Conservation (phyloP, 2,888 invertebrate genomes). For the Chrysodeixis includens region DNA sequence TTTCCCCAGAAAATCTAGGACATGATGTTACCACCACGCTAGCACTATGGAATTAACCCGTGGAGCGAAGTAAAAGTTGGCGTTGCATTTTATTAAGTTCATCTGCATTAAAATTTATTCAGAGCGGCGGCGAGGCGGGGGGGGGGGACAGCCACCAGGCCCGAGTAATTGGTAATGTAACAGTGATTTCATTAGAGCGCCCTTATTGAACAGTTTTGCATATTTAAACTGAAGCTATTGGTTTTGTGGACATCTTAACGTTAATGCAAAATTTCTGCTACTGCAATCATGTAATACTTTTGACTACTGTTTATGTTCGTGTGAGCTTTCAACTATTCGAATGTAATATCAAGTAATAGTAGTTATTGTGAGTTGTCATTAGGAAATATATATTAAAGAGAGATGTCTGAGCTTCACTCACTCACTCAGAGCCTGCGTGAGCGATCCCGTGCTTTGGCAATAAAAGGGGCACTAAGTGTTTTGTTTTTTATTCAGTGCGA, state of each 20-base stretch:
- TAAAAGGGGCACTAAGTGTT: too few species aligned
- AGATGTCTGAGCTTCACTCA: too few species aligned
- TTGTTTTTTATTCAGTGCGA: too few species aligned
- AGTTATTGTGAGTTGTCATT: too few species aligned
- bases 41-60: conserved; percentile 39
- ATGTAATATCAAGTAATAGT: too few species aligned
- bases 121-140: too few species aligned
- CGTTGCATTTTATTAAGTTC: conserved; percentile 56
- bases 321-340: too few species aligned
- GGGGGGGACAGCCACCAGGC: conserved; percentile 37
- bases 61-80: conserved; percentile 23
- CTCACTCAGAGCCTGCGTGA: too few species aligned
- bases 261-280: not conserved
- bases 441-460: too few species aligned
- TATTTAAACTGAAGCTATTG: conserved; percentile 41
- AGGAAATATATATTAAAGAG: too few species aligned
- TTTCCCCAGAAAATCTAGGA: conserved; percentile 20
- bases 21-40: conserved; percentile 23
- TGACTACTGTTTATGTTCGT: too few species aligned
- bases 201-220: conserved; percentile 48
- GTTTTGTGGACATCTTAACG: conserved; percentile 18
- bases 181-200: conserved; percentile 53
- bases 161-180: conserved; percentile 54
- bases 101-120: conserved; percentile 59
- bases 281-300: too few species aligned